A percentile compares a stretch with the other conserved stretches of the same genome.
Conservation (phyloP, 35 echinoderm and acorn worm species). For the Heliocidaris erythrogramma region DNA sequence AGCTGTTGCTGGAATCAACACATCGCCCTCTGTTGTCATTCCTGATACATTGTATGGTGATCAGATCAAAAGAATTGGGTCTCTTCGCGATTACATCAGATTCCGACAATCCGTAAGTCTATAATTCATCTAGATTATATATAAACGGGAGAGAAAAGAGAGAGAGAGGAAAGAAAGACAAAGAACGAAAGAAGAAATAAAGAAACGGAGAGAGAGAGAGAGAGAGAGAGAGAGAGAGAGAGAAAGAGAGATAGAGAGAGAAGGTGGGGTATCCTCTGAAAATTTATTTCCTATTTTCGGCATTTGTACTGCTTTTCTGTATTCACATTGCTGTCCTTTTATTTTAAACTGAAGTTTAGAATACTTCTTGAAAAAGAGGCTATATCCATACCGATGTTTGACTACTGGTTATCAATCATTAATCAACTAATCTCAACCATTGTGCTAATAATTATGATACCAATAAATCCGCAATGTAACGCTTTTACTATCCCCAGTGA, state of each 20-base stretch:
- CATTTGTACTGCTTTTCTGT: too few species aligned
- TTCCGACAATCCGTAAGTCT: neutral
- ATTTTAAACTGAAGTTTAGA: too few species aligned
- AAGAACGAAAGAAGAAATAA: neutral
- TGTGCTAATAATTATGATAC: too few species aligned
- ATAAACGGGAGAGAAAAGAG: neutral
- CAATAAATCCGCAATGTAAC: too few species aligned
- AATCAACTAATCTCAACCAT: too few species aligned
- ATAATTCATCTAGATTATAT: neutral
- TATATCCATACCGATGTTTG: too few species aligned
- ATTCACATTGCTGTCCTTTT: too few species aligned
- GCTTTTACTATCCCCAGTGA: too few species aligned
- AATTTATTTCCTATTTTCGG: too few species aligned
- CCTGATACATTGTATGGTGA: neutral
- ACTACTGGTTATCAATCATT: too few species aligned
- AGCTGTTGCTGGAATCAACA: conserved; percentile 8
- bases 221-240: neutral
- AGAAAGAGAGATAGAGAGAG: neutral
- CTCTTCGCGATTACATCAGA: neutral
- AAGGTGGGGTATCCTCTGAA: too few species aligned
- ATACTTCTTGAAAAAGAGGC: too few species aligned
- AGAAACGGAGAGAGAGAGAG: neutral
- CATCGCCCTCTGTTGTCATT: neutral
- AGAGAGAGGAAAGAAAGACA: neutral
- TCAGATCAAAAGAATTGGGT: neutral